Conservation (phyloP, 2,797 vertebrate genomes). For the Centropyge bicolor region DNA sequence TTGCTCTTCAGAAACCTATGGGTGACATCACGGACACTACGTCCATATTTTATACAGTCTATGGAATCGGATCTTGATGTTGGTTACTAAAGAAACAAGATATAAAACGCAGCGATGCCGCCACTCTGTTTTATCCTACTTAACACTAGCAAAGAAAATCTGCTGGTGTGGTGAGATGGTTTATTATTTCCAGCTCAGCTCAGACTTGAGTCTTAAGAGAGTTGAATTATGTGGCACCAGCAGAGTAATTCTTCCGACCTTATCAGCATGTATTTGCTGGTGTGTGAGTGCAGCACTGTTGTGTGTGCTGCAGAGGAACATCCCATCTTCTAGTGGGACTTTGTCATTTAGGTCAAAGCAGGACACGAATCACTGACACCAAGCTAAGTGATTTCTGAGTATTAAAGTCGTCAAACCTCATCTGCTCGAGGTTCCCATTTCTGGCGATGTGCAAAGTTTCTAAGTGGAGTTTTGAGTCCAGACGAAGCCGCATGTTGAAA, state of each 20-base stretch:
- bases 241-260: background rate
- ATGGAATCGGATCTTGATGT: background rate
- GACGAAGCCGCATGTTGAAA: background rate
- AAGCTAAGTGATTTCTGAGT: background rate
- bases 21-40: too few relatives aligned
- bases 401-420: background rate
- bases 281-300: background rate
- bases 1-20: too few relatives aligned
- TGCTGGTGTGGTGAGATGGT: background rate
- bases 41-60: too few relatives aligned
- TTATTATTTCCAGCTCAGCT: conserved; percentile 12
- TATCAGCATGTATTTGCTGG: conserved; percentile 16
- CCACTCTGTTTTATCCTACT: background rate
- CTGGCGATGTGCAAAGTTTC: background rate
- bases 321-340: background rate
- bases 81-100: background rate
- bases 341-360: background rate
- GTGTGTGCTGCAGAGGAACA: too few relatives aligned
- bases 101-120: background rate
- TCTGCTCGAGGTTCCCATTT: background rate
- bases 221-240: conserved; percentile 5
- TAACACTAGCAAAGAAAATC: background rate
- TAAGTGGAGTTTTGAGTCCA: background rate
- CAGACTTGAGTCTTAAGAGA: conserved; percentile 1
- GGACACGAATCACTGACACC: background rate